Evolutionary conservation across 2,797 vertebrate species (phyloP).

Genomic region (Cyclura pinguis): DNA sequence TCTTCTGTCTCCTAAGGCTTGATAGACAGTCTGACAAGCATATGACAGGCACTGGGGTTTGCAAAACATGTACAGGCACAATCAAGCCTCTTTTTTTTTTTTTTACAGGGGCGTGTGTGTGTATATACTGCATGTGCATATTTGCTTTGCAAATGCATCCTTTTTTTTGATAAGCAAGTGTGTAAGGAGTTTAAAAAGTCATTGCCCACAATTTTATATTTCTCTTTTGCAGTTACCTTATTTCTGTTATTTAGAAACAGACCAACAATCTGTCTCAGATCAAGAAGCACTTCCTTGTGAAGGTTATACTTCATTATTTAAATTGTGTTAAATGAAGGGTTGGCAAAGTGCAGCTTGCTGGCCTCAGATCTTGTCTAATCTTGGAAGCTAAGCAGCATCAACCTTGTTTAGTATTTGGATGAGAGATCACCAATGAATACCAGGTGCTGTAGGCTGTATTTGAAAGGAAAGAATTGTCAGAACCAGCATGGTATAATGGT

Average conservation of each 20-base stretch:
- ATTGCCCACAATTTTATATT: background rate
- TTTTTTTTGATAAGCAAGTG: background rate
- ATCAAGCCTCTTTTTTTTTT: background rate
- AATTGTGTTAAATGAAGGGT: background rate
- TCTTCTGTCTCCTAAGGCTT: constrained; percentile 21
- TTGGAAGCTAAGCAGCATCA: too few species aligned
- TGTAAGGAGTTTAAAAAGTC: background rate
- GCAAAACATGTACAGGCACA: background rate
- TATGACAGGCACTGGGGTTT: background rate
- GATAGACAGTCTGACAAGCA: constrained; percentile 58
- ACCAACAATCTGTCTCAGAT: background rate
- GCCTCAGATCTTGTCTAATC: too few species aligned
- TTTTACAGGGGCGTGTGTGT: background rate
- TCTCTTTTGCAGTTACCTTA: background rate
- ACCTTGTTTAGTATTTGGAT: too few species aligned
- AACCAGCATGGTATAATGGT: too few species aligned
- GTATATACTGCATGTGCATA: background rate
- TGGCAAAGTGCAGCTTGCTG: background rate
- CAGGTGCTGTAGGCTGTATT: too few species aligned
- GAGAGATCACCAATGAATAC: too few species aligned
- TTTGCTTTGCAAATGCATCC: background rate
- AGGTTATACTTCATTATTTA: background rate
- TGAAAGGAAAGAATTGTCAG: too few species aligned
- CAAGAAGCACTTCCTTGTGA: background rate
- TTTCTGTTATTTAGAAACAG: background rate